Base-by-base conservation (phyloP, 2,888 invertebrate species). In the Smittia aterrima region DNA sequence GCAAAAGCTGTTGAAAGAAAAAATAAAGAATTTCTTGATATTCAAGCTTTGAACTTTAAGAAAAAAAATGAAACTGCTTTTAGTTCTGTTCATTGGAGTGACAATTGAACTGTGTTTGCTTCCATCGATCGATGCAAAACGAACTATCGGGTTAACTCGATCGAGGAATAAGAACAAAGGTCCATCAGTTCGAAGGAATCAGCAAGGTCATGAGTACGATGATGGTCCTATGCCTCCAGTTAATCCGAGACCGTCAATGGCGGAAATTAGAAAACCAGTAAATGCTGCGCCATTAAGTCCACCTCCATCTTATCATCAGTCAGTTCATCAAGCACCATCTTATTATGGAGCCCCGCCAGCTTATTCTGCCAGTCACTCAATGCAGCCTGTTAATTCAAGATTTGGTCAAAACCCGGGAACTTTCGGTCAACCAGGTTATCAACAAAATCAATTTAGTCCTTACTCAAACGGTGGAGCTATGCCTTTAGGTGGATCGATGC, bases 131-230 rank as follows among this genome's bases (percentile, higher is more conserved):
- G 68, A 68, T 25, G 71, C 20, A 6, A 71, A 71, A 32, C 16
- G 71, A 32, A 27, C 58, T 0, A 53, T 71, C 20, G 71, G 71
- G 11, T 16, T 71, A 32, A 71, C 71, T 6, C 22, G 71, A 11
- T 20, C 38, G 16, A n/a, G 71, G 18, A 38, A 9, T 32, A 71
- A 71, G 20, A 54, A 53, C 18, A 71, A 71, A 38, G 27, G 54
- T 11, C 71, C 54, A 38, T 71, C 71, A 54, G 71, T 71, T 6
- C 13, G 71, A 58, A 54, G 71, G 27, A 41, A 62, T 20, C 58
- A 58, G 27, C 71, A 71, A 32, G 53, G 66, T 11, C 68, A 71
- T 32, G 58, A 54, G 13, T 20, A 7, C 32, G 71, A 71, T 58
- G 71, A 71, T 58, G 54, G 54, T 18, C 11, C 32, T 9, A 53